Percentiles rank a stretch among this genome's conserved stretches.
These are phyloP conservation scores for Bagarius yarrelli DNA, from an alignment of 2,113 vertebrate species.

Conservation along the genomic window DNA sequence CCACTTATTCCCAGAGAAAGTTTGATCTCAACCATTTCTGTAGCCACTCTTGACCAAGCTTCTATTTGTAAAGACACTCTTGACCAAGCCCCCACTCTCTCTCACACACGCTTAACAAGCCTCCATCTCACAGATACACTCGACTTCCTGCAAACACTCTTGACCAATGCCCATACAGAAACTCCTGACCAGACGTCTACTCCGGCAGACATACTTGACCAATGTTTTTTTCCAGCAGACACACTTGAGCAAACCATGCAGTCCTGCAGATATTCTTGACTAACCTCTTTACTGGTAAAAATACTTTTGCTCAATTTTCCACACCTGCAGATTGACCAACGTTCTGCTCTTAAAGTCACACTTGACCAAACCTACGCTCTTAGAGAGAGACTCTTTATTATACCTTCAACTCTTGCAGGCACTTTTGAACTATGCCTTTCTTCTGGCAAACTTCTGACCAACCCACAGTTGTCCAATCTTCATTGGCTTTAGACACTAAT, in stretches of 20 bases:
- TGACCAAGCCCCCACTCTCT: not conserved
- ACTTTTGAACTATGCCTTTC: no score
- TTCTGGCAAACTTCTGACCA: no score
- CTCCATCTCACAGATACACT: no score
- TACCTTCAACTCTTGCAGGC: no score
- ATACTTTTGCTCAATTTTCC: not conserved
- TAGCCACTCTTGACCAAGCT: not conserved
- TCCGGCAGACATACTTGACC: not conserved
- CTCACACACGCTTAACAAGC: no score
- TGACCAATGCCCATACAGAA: no score
- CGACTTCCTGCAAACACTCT: no score
- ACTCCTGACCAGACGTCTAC: not conserved
- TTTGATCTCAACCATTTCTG: not conserved
- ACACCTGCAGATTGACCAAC: no score
- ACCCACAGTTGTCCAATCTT: no score
- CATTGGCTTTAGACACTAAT: no score
- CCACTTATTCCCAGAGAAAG: no score
- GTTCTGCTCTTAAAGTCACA: not conserved
- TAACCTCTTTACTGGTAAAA: not conserved
- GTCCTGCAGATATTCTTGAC: not conserved
- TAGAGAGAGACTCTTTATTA: no score
- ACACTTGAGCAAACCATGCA: not conserved
- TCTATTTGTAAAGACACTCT: not conserved
- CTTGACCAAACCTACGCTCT: not conserved
- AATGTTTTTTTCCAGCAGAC: not conserved